A percentile compares a stretch with the other conserved stretches of the same genome.
phyloP scores from a whole-genome alignment of 2,888 invertebrate species.

The Steinernema hermaphroditum region DNA sequence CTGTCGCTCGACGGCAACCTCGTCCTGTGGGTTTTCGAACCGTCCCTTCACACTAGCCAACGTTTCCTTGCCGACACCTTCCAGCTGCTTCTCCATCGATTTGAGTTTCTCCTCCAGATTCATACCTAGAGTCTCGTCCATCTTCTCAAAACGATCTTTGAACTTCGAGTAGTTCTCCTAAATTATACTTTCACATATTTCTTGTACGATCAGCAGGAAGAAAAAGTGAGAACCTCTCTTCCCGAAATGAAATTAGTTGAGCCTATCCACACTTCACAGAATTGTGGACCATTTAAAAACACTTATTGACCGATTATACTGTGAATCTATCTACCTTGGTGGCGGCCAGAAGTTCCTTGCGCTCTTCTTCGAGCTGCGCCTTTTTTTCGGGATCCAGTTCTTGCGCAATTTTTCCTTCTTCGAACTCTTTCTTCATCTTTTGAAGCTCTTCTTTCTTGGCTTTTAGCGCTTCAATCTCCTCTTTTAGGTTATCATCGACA shows the following conservation, averaged over 20 bases:
- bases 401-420: conserved; percentile 35
- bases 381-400: conserved; percentile 34
- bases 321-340: conserved; percentile 45
- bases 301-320: too few relatives aligned
- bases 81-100: conserved; percentile 44
- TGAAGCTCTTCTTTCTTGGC: conserved; percentile 51
- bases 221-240: too few relatives aligned
- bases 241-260: too few relatives aligned
- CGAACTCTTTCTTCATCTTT: conserved; percentile 57
- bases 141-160: conserved; percentile 63
- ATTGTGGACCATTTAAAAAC: too few relatives aligned
- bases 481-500: conserved; percentile 56
- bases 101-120: conserved; percentile 58
- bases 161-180: conserved; percentile 61
- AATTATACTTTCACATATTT: too few relatives aligned
- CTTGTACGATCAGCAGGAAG: too few relatives aligned
- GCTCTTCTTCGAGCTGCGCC: conserved; percentile 49
- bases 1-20: conserved; percentile 33
- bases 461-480: conserved; percentile 58
- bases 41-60: conserved; percentile 55
- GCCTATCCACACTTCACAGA: too few relatives aligned
- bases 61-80: conserved; percentile 56
- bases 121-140: conserved; percentile 51
- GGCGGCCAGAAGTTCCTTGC: conserved; percentile 52
- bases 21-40: conserved; percentile 40